These are phyloP conservation scores for Andrena bucephala DNA, from an alignment of 2,888 invertebrate genomes.

Conservation along the genomic window DNA sequence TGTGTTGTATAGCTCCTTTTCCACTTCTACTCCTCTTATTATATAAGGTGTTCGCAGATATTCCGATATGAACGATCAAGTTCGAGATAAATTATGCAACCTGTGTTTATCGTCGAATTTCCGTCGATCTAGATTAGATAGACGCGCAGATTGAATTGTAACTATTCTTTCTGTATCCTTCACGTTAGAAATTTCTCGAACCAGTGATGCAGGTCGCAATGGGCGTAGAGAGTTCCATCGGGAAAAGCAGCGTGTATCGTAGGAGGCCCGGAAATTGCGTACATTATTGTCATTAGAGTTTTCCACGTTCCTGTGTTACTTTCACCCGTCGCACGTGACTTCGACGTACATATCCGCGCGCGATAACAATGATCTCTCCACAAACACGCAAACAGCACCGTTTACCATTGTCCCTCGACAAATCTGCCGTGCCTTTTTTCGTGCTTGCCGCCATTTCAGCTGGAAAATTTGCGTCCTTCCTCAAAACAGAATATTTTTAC, in stretches of 20 bases:
- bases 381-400: not conserved
- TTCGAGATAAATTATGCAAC: no score
- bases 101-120: no score
- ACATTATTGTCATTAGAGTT: conserved; percentile 53
- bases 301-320: conserved; percentile 50
- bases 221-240: conserved; percentile 18
- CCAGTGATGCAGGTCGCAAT: not conserved
- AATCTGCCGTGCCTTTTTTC: conserved; percentile 1
- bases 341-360: not conserved
- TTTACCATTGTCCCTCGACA: conserved; percentile 1
- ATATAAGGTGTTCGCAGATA: no score
- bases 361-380: conserved; percentile 23
- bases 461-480: conserved; percentile 4
- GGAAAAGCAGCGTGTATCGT: conserved; percentile 10
- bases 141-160: not conserved
- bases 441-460: not conserved
- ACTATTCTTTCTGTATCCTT: not conserved
- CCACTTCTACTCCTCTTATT: no score
- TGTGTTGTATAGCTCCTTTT: no score
- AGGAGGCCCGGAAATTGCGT: conserved; percentile 58
- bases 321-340: conserved; percentile 53
- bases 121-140: no score
- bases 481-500: not conserved
- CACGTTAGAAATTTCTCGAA: not conserved
- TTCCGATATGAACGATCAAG: no score